Conservation (phyloP, 2,797 vertebrate genomes). For the Falco columbarius region DNA sequence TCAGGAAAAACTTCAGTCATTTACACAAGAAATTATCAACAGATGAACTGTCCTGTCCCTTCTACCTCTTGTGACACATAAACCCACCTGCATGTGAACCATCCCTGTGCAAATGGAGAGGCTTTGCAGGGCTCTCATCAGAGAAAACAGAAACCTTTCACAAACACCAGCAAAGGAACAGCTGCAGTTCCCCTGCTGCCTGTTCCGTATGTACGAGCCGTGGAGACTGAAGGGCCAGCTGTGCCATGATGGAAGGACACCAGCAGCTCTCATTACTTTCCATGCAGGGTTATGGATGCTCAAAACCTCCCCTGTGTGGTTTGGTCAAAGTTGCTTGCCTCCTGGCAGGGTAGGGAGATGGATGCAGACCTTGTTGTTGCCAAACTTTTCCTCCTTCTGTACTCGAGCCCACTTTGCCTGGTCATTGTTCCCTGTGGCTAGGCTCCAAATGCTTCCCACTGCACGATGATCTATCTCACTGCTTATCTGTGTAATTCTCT, state of each 20-base stretch:
- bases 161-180: not conserved
- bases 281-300: not conserved
- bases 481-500: not conserved
- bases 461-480: rapidly evolving
- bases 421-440: not conserved
- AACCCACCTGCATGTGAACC: not conserved
- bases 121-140: not conserved
- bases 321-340: not conserved
- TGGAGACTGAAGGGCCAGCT: not conserved
- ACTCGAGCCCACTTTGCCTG: not conserved
- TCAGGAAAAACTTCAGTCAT: not conserved
- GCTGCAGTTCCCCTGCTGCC: not conserved
- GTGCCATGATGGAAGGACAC: not conserved
- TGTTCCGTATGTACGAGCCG: not conserved
- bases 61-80: not conserved
- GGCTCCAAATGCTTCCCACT: not conserved
- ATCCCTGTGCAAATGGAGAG: not conserved
- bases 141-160: not conserved
- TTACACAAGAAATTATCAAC: not conserved
- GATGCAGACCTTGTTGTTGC: not conserved
- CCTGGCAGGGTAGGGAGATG: not conserved
- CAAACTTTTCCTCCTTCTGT: not conserved
- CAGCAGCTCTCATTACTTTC: not conserved
- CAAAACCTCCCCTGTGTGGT: not conserved
- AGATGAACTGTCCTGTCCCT: not conserved